Percentiles rank a stretch among this genome's conserved stretches.
phyloP scores from a whole-genome alignment of 2,797 vertebrate genomes.

The Chiroxiphia lanceolata region DNA sequence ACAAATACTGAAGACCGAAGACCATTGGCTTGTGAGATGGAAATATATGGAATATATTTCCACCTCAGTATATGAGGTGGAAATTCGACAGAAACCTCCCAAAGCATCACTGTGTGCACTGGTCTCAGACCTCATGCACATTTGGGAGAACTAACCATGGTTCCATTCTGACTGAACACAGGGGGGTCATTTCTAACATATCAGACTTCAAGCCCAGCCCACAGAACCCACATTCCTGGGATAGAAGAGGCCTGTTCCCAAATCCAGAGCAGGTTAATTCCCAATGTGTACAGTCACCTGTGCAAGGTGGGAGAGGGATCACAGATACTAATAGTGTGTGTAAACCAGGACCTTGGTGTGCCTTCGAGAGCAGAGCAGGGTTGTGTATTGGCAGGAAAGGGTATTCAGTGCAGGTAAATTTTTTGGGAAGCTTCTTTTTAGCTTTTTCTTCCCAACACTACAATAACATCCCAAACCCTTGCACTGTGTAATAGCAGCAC shows the following conservation, averaged over 20 bases:
- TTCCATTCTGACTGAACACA: accelerated
- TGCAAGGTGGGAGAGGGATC: not conserved
- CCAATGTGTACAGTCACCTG: not conserved
- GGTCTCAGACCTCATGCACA: accelerated
- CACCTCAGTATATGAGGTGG: accelerated
- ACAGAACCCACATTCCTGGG: accelerated
- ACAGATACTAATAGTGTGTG: accelerated
- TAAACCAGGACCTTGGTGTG: not conserved
- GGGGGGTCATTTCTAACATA: accelerated
- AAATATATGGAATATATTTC: too few species aligned
- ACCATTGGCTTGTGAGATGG: not conserved
- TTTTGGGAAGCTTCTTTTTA: not conserved
- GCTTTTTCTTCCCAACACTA: not conserved
- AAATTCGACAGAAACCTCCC: not conserved
- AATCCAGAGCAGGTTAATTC: too few species aligned
- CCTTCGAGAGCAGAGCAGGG: not conserved
- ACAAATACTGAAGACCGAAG: not conserved
- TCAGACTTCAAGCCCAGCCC: not conserved
- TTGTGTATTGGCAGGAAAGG: not conserved
- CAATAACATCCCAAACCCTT: not conserved
- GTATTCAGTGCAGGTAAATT: not conserved
- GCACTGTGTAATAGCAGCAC: not conserved
- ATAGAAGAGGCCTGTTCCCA: too few species aligned
- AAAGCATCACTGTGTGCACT: accelerated
- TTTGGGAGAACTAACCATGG: accelerated